A percentile compares a stretch with the other conserved stretches of the same genome.
Evolutionary conservation across 2,888 invertebrate species (phyloP).

Genomic region (Eutolmus rufibarbis): DNA sequence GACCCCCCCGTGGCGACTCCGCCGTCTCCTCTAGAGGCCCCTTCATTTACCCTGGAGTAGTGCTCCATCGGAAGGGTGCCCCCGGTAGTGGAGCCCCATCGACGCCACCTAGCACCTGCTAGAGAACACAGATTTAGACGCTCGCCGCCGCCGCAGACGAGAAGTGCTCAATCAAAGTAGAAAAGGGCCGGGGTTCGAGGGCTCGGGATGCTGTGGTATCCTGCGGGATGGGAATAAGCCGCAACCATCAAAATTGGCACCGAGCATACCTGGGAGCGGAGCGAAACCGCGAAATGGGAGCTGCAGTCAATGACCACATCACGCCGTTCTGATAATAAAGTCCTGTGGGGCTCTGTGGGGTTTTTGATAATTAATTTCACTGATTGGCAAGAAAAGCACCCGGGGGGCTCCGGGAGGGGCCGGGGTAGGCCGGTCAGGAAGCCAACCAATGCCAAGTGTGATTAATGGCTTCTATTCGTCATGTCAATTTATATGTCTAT

Average conservation of each 20-base stretch:
- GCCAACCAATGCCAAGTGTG: slow-evolving; percentile 31
- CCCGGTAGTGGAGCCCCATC: not conserved
- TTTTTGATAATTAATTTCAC: slow-evolving; percentile 28
- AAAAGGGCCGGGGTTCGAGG: not conserved
- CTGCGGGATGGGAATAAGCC: not conserved
- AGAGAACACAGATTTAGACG: not conserved
- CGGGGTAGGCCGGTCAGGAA: not conserved
- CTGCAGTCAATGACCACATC: slow-evolving; percentile 19
- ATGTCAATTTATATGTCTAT: slow-evolving; percentile 36
- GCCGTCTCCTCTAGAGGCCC: not conserved
- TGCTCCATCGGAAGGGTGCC: not conserved
- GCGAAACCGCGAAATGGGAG: slow-evolving; percentile 1
- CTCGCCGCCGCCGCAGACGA: not conserved
- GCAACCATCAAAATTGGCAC: not conserved
- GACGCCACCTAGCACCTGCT: not conserved
- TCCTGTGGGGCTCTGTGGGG: slow-evolving; percentile 18
- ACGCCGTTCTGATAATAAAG: not conserved
- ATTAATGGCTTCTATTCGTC: slow-evolving; percentile 33
- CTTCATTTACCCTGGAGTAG: not conserved
- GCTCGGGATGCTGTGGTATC: not conserved
- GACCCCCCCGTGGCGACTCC: not conserved
- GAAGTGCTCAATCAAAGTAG: not conserved
- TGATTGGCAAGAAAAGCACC: slow-evolving; percentile 15
- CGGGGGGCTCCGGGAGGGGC: not conserved
- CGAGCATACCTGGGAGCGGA: not conserved